phyloP scores from a whole-genome alignment of 1,140 invertebrate genomes.

The Oncopodura yosiiana region DNA sequence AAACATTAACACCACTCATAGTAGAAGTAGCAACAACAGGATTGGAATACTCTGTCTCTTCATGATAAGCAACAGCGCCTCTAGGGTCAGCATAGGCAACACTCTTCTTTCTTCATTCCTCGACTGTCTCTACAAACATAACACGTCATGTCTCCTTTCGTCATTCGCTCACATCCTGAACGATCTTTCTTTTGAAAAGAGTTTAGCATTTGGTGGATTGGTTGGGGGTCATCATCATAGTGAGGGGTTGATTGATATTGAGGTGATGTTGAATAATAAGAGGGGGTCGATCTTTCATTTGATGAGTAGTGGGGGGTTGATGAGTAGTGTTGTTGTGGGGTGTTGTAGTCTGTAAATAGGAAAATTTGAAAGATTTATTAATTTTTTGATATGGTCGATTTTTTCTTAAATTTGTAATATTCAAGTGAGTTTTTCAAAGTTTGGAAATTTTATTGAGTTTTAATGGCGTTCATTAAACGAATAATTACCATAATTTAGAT shows the following conservation, averaged over 20 bases:
- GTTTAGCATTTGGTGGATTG: conserved; percentile 2
- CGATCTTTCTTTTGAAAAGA: conserved; percentile 17
- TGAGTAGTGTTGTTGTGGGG: conserved; percentile 20
- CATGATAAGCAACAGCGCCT: conserved; percentile 30
- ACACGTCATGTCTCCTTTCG: conserved; percentile 33
- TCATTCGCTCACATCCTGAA: conserved; percentile 24
- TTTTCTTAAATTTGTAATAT: no score
- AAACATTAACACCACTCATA: not conserved
- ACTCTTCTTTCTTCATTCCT: conserved; percentile 34
- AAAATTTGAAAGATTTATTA: no score
- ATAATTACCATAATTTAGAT: no score
- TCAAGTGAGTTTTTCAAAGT: no score
- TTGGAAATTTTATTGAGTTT: no score
- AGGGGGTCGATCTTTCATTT: not conserved
- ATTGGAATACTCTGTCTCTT: conserved; percentile 30
- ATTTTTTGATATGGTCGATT: no score
- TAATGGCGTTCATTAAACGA: no score
- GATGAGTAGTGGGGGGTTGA: conserved; percentile 19
- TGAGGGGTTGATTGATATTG: no score
- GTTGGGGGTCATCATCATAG: not conserved
- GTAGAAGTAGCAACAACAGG: conserved; percentile 19
- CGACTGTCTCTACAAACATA: conserved; percentile 26
- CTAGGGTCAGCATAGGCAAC: conserved; percentile 26
- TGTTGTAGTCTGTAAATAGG: no score
- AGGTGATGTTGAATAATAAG: not conserved